A percentile compares a stretch with the other conserved stretches of the same genome.
Conservation (phyloP, 2,888 invertebrate genomes). For the Heliconius ismenius region DNA sequence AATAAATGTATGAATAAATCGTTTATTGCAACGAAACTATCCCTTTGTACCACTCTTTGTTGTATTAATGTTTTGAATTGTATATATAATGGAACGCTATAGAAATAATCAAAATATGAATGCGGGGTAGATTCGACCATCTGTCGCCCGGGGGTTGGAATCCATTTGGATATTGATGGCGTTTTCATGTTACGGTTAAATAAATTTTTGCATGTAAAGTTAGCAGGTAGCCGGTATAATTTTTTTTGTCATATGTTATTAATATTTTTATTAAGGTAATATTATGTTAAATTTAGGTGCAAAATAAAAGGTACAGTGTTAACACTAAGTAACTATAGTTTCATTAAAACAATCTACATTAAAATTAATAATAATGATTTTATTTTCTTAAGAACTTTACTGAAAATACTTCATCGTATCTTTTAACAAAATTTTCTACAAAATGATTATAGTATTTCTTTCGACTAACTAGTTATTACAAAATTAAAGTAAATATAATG, state of each 20-base stretch:
- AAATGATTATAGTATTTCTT: background rate
- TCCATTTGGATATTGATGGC: conserved; percentile 55
- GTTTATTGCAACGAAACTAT: conserved; percentile 46
- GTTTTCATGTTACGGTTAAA: conserved; percentile 54
- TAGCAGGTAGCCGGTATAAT: conserved; percentile 24
- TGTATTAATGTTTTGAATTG: conserved; percentile 54
- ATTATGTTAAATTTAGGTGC: background rate
- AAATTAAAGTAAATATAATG: background rate
- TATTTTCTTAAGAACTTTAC: background rate
- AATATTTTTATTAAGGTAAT: background rate
- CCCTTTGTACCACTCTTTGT: conserved; percentile 51
- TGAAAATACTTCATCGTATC: background rate
- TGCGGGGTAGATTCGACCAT: conserved; percentile 63
- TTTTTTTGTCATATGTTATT: background rate
- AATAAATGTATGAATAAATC: conserved; percentile 43
- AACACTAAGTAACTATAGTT: background rate
- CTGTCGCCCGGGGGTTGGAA: conserved; percentile 57
- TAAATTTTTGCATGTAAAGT: conserved; percentile 45
- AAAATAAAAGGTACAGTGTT: background rate
- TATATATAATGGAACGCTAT: conserved; percentile 48
- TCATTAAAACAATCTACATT: background rate
- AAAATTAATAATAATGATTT: background rate
- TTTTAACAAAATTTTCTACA: background rate
- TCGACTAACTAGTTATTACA: background rate
- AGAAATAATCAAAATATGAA: conserved; percentile 58